Evolutionary conservation across 2,888 invertebrate genomes (phyloP).

Genomic region (Colostygia pectinataria): DNA sequence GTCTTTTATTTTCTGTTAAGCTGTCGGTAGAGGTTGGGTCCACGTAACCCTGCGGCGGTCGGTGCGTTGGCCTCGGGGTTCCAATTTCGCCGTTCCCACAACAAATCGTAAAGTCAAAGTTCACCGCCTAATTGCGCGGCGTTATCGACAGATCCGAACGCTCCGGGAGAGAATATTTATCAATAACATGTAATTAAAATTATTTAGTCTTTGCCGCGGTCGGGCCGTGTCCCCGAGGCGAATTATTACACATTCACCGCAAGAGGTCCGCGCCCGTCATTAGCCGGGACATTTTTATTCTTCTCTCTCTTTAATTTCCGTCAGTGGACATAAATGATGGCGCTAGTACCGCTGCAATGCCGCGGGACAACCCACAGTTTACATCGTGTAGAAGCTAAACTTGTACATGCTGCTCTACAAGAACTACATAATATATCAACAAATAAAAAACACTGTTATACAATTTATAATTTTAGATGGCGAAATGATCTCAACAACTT

Average conservation of each 20-base stretch:
- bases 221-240: conserved; percentile 65
- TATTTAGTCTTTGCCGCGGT: conserved; percentile 66
- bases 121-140: conserved; percentile 76
- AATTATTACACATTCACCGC: conserved; percentile 79
- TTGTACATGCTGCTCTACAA: not conserved
- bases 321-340: conserved; percentile 77
- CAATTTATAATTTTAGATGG: too few species aligned
- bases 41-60: conserved; percentile 24
- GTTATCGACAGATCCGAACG: conserved; percentile 74
- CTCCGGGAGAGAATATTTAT: conserved; percentile 76
- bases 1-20: conserved; percentile 16
- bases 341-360: conserved; percentile 67
- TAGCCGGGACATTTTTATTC: conserved; percentile 79
- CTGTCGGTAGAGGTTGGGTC: conserved; percentile 5
- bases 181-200: conserved; percentile 83
- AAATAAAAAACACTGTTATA: too few species aligned
- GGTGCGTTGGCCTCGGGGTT: conserved; percentile 51
- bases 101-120: conserved; percentile 77
- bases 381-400: conserved; percentile 16
- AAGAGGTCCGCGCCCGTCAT: conserved; percentile 74
- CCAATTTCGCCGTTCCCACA: conserved; percentile 75
- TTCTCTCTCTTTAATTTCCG: conserved; percentile 80
- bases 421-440: too few species aligned
- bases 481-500: too few species aligned
- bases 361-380: conserved; percentile 56